Percentiles rank a stretch among this genome's conserved stretches.
phyloP scores from a whole-genome alignment of 2,888 invertebrate species.

The Epinotia brunnichana region DNA sequence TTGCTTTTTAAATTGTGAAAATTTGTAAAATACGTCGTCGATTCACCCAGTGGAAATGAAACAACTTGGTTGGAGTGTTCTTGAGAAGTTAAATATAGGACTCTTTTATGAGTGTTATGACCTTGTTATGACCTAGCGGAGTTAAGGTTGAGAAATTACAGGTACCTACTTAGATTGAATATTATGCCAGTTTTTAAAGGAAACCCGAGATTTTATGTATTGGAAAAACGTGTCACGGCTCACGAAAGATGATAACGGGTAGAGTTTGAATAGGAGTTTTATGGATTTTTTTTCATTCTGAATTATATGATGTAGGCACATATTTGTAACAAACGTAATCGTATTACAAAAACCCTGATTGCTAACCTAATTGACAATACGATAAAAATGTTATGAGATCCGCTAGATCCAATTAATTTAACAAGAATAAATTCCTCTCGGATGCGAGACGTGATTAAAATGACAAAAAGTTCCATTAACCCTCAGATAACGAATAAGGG shows the following conservation, averaged over 20 bases:
- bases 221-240: too few species aligned
- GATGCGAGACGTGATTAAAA: slow-evolving; percentile 61
- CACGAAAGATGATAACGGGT: too few species aligned
- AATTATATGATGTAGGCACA: too few species aligned
- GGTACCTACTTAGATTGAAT: neutral
- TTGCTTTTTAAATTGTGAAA: neutral
- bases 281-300: too few species aligned
- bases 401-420: slow-evolving; percentile 73
- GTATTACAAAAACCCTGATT: slow-evolving; percentile 27
- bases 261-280: too few species aligned
- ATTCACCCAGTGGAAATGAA: neutral
- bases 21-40: neutral
- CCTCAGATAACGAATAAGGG: slow-evolving; percentile 35
- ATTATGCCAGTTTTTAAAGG: neutral
- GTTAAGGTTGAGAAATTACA: neutral
- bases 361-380: slow-evolving; percentile 35
- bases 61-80: neutral
- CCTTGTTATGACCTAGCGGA: neutral
- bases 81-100: neutral
- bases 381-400: slow-evolving; percentile 60
- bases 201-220: too few species aligned
- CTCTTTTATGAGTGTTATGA: neutral
- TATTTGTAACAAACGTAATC: slow-evolving; percentile 1
- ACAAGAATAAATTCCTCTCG: slow-evolving; percentile 52
- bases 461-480: slow-evolving; percentile 60